Evolutionary conservation across 2,797 vertebrate species (phyloP).

Genomic region (Rhinichthys osculus): DNA sequence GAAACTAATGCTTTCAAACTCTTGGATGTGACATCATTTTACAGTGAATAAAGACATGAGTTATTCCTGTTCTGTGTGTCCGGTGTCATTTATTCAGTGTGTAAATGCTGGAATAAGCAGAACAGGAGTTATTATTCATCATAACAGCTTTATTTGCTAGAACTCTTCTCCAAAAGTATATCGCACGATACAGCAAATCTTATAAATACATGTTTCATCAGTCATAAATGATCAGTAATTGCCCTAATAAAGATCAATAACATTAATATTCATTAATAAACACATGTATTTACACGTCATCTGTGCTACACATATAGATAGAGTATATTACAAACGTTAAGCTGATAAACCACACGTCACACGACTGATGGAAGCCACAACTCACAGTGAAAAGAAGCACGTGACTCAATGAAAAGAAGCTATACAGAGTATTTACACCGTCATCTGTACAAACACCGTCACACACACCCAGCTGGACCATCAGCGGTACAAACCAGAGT

Average conservation of each 20-base stretch:
- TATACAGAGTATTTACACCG: conserved; percentile 58
- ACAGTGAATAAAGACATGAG: conserved; percentile 16
- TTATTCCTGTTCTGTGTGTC: background rate
- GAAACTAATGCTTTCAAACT: conserved; percentile 2
- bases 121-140: background rate
- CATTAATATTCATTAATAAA: conserved; percentile 79
- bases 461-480: background rate
- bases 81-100: background rate
- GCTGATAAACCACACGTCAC: conserved; percentile 62
- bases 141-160: conserved; percentile 71
- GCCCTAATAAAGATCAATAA: conserved; percentile 70
- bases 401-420: conserved; percentile 68
- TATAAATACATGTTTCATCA: conserved; percentile 69
- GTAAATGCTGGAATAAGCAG: background rate
- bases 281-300: conserved; percentile 79
- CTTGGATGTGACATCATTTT: background rate
- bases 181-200: conserved; percentile 74
- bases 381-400: conserved; percentile 74
- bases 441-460: conserved; percentile 1
- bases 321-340: conserved; percentile 77
- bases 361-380: conserved; percentile 76
- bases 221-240: conserved; percentile 68
- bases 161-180: conserved; percentile 77
- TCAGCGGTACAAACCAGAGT: background rate
- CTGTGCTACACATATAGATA: conserved; percentile 74